Evolutionary conservation across 2,888 invertebrate genomes (phyloP).

Genomic region (Thecocarcelia acutangulata): DNA sequence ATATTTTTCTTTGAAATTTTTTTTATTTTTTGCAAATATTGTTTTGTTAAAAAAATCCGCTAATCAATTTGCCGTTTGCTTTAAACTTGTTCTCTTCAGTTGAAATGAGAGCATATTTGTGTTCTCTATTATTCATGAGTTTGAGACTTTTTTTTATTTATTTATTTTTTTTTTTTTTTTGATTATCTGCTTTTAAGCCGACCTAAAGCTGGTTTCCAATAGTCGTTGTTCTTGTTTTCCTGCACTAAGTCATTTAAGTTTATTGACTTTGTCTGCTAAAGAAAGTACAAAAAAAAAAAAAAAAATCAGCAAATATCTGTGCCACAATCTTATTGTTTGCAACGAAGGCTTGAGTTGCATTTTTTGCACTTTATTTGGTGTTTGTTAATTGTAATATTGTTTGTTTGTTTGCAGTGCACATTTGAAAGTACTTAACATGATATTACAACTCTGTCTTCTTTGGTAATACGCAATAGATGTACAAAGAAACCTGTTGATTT

Average conservation of each 20-base stretch:
- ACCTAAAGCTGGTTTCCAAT: constrained; percentile 38
- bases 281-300: too few relatives aligned
- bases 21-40: too few relatives aligned
- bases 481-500: not conserved
- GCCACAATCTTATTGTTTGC: constrained; percentile 23
- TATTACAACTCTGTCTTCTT: constrained; percentile 5
- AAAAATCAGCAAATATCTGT: constrained; percentile 1
- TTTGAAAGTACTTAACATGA: not conserved
- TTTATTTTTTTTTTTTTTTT: too few relatives aligned
- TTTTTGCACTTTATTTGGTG: not conserved
- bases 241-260: constrained; percentile 3
- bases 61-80: too few relatives aligned
- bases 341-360: constrained; percentile 9
- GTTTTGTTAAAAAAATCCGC: too few relatives aligned
- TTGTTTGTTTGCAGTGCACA: not conserved
- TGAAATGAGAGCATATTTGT: too few relatives aligned
- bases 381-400: not conserved
- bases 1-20: too few relatives aligned
- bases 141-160: too few relatives aligned
- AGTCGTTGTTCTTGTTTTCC: constrained; percentile 10
- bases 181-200: not conserved
- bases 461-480: not conserved
- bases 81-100: too few relatives aligned
- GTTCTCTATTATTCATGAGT: too few relatives aligned
- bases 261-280: constrained; percentile 40